phyloP scores from a whole-genome alignment of 2,797 vertebrate species.

The Microchirus variegatus region DNA sequence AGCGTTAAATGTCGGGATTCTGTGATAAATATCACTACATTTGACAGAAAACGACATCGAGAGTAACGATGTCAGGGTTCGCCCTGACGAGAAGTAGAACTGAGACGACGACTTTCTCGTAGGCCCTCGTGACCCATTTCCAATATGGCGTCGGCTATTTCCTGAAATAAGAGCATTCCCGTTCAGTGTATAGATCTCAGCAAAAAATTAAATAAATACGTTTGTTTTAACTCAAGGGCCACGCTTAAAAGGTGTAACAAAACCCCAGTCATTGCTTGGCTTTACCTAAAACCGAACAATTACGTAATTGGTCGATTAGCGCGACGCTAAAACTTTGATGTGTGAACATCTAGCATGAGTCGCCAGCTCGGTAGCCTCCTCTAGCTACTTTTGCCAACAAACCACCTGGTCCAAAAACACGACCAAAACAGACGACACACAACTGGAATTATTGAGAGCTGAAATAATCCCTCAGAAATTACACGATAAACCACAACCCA shows the following conservation, averaged over 20 bases:
- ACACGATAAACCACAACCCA: background rate
- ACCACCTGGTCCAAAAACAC: too few species aligned
- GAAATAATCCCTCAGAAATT: too few species aligned
- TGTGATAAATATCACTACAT: too few species aligned
- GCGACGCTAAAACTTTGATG: slow-evolving; percentile 1
- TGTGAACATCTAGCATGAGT: too few species aligned
- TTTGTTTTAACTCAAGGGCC: background rate
- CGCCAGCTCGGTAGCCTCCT: too few species aligned
- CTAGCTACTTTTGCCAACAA: too few species aligned
- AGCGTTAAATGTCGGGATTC: background rate
- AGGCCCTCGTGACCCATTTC: slow-evolving; percentile 62
- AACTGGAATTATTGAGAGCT: too few species aligned
- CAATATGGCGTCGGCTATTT: slow-evolving; percentile 62
- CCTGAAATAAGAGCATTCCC: slow-evolving; percentile 40
- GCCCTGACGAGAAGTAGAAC: background rate
- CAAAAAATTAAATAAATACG: too few species aligned
- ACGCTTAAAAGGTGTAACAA: background rate
- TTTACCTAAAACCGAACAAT: too few species aligned
- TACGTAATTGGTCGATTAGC: background rate
- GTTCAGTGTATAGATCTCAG: background rate
- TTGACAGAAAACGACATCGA: too few species aligned
- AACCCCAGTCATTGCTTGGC: background rate
- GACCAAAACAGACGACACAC: too few species aligned
- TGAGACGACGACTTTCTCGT: background rate
- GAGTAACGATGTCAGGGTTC: background rate